Conservation (phyloP, 2,113 vertebrate species). For the Crotalus tigris region DNA sequence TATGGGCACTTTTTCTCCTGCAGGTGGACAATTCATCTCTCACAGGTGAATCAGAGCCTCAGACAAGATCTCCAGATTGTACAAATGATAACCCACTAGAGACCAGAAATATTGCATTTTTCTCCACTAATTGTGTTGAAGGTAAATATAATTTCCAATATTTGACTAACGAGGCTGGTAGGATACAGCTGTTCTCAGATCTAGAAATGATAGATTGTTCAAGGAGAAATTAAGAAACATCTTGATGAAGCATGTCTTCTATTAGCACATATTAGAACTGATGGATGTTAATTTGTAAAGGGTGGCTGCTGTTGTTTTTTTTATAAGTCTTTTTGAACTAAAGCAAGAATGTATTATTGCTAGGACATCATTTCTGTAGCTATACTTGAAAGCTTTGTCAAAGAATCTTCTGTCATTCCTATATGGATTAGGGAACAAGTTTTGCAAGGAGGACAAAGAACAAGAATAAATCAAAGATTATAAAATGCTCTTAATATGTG, state of each 20-base stretch:
- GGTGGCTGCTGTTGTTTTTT: background rate
- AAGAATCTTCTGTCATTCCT: background rate
- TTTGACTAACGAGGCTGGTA: background rate
- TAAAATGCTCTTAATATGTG: background rate
- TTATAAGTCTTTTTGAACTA: background rate
- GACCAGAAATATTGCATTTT: constrained; percentile 82
- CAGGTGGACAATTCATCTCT: constrained; percentile 98
- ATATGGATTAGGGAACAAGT: background rate
- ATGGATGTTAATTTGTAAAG: background rate
- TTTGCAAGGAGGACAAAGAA: background rate
- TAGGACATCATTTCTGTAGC: background rate
- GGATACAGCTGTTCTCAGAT: background rate
- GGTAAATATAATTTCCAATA: constrained; percentile 52
- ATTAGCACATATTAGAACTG: background rate
- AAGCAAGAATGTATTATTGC: background rate
- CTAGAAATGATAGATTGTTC: background rate
- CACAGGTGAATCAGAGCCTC: constrained; percentile 81
- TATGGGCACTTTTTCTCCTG: background rate
- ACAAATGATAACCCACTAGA: constrained; percentile 79
- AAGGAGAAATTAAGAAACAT: background rate
- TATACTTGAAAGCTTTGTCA: background rate
- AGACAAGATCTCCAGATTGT: constrained; percentile 79
- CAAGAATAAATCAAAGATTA: background rate
- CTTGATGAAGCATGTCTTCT: background rate
- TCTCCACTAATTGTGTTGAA: constrained; percentile 84